These are phyloP conservation scores for Ornithorhynchus anatinus DNA, from an alignment of 2,113 vertebrate genomes.

Conservation along the genomic window DNA sequence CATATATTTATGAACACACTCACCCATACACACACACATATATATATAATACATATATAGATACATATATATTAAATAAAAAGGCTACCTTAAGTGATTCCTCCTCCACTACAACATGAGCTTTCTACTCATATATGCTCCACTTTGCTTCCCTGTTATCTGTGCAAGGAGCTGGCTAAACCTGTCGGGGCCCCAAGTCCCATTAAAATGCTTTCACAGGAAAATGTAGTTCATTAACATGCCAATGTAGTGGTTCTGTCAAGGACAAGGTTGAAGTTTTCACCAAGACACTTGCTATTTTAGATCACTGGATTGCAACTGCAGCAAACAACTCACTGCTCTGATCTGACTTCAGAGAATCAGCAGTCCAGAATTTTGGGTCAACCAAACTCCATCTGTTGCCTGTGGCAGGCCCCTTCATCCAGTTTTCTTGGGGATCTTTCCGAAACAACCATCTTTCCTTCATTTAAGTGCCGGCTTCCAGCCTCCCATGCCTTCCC, in stretches of 20 bases:
- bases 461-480: not conserved
- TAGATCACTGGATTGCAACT: not conserved
- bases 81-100: not conserved
- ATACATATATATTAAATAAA: not conserved
- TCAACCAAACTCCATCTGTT: not conserved
- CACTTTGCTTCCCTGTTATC: not conserved
- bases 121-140: not conserved
- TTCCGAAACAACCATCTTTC: not conserved
- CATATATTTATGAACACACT: too few species aligned
- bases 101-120: not conserved
- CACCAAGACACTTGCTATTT: not conserved
- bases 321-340: not conserved
- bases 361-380: not conserved
- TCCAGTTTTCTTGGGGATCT: rapidly evolving
- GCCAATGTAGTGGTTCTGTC: not conserved
- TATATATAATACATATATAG: too few species aligned
- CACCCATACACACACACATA: too few species aligned
- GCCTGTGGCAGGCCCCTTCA: not conserved
- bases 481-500: not conserved
- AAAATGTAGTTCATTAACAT: rapidly evolving
- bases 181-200: not conserved
- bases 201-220: not conserved
- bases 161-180: not conserved
- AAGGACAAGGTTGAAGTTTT: not conserved
- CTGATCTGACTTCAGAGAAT: not conserved